Percentiles rank a stretch among this genome's conserved stretches.
Evolutionary conservation across 2,113 vertebrate species (phyloP).

Genomic region (Phasianus colchicus): DNA sequence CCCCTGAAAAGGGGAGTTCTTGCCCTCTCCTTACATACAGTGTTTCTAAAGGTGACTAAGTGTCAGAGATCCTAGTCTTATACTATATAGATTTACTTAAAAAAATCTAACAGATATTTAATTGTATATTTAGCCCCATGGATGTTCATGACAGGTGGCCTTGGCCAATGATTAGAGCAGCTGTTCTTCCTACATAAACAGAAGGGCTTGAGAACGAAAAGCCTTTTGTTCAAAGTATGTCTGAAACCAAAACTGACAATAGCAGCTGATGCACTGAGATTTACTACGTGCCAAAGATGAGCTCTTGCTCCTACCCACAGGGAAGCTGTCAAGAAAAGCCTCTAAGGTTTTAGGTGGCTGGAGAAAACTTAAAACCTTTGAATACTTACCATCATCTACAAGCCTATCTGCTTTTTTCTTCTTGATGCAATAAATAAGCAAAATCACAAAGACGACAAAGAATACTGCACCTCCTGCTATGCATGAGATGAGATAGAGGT

Average conservation of each 20-base stretch:
- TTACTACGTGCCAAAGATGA: neutral
- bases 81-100: neutral
- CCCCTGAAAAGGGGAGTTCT: neutral
- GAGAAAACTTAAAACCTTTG: neutral
- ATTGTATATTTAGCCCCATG: neutral
- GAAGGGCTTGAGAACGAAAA: neutral
- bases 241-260: neutral
- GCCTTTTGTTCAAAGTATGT: neutral
- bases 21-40: neutral
- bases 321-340: neutral
- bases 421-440: conserved; percentile 61
- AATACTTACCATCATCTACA: conserved; percentile 27
- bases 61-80: neutral
- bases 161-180: neutral
- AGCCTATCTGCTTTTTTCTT: conserved; percentile 16
- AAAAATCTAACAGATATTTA: neutral
- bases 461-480: conserved; percentile 44
- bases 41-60: neutral
- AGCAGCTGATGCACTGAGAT: neutral
- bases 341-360: neutral
- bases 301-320: neutral
- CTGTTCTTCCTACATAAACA: neutral
- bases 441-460: neutral
- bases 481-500: conserved; percentile 27
- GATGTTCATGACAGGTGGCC: neutral